phyloP scores from a whole-genome alignment of 2,888 invertebrate species.

The Agapostemon virescens region DNA sequence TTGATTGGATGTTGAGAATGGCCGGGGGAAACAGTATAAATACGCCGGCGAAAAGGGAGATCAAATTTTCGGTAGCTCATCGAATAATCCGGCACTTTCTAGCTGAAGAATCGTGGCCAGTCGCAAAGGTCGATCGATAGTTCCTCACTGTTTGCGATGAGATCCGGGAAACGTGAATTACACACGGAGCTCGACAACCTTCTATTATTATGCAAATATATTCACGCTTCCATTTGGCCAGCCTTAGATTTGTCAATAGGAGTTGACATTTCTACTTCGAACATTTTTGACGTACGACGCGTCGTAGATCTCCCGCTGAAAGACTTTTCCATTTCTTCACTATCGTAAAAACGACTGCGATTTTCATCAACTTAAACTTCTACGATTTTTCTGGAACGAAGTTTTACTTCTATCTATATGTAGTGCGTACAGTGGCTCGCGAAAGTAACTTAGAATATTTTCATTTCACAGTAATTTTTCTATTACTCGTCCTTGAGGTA shows the following conservation, averaged over 20 bases:
- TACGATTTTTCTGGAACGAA: background rate
- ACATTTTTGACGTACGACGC: background rate
- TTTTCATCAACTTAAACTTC: background rate
- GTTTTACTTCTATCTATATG: no score
- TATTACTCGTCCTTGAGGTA: no score
- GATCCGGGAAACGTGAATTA: conserved; percentile 19
- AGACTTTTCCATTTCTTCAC: background rate
- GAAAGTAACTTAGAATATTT: no score
- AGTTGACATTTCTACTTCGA: background rate
- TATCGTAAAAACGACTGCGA: background rate
- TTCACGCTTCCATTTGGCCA: conserved; percentile 15
- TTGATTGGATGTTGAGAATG: conserved; percentile 17
- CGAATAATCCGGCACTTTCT: conserved; percentile 20
- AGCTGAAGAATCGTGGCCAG: background rate
- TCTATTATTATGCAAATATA: conserved; percentile 36
- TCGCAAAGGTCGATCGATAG: conserved; percentile 22
- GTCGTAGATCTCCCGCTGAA: background rate
- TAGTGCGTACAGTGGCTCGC: no score
- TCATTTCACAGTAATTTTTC: no score
- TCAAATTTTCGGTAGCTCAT: conserved; percentile 14
- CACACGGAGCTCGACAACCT: conserved; percentile 16
- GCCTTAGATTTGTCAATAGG: conserved; percentile 17
- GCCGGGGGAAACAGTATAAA: background rate
- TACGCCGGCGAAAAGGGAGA: background rate
- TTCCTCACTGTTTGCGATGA: conserved; percentile 27